Conservation (phyloP, 2,797 vertebrate genomes). For the Meda fulgida region DNA sequence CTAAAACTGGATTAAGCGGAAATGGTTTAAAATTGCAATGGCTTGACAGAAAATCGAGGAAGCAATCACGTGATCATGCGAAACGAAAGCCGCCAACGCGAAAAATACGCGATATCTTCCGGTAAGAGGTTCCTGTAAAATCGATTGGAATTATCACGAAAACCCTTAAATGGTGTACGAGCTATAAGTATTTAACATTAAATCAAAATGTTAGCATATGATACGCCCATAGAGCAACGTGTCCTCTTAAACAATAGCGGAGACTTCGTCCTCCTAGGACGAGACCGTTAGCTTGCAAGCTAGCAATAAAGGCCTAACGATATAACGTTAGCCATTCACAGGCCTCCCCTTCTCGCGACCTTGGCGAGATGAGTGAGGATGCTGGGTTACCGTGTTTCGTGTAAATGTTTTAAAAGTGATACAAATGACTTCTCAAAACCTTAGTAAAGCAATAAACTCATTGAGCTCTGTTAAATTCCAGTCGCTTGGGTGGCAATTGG, state of each 20-base stretch:
- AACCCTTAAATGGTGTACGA: background rate
- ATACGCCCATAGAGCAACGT: background rate
- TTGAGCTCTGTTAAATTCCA: background rate
- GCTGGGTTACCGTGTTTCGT: background rate
- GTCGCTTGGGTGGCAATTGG: too few species aligned
- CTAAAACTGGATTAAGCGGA: background rate
- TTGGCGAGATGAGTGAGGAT: slow-evolving; percentile 61
- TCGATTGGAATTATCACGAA: background rate
- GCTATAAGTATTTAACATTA: rapidly evolving
- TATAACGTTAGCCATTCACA: background rate
- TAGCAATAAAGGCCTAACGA: slow-evolving; percentile 6
- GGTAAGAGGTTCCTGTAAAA: background rate
- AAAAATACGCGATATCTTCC: slow-evolving; percentile 10
- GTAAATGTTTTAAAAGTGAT: rapidly evolving
- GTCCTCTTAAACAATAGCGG: slow-evolving; percentile 25
- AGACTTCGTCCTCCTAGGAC: background rate
- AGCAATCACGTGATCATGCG: background rate
- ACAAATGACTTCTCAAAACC: rapidly evolving
- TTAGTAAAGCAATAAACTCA: background rate
- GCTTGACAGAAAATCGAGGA: background rate
- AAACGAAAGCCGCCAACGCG: background rate
- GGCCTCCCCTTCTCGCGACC: slow-evolving; percentile 74
- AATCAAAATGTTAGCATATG: background rate
- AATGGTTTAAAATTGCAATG: background rate
- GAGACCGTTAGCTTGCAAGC: slow-evolving; percentile 25